Base-by-base conservation (phyloP, 2,797 vertebrate genomes). In the Chelon auratus region DNA sequence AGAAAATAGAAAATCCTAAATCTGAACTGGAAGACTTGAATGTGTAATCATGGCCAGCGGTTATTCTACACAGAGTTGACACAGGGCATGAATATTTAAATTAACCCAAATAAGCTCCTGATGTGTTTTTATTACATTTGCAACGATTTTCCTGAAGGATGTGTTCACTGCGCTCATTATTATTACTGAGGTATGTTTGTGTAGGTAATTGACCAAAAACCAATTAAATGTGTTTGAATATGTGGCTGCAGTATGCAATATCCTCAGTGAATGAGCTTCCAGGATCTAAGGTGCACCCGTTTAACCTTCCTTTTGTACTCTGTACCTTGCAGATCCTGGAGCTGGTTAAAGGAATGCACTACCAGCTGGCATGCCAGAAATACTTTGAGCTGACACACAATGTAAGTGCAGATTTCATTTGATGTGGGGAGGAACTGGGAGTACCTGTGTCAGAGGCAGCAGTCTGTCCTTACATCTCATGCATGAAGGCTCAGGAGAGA, bases 341-440 rank as follows among this genome's bases (percentile, higher is more conserved):
- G 68, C 92, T 99, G 89, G 96, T 99, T 76, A 99, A 98, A 93
- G 97, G 97, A 65, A 97, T 97, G 95, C 98, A 99, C 93, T 99
- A 94, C 90, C 98, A 99, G 81, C 93, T 99, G 90, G 98, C 98
- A 50, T 99, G 98, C 92, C 98, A 99, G 92, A 99, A 99, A 89
- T 99, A 97, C 94, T 99, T 98, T 59, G 97, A 99, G 91, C 86
- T 98, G 91, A 97, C 95, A 0, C 98, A 99, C 89, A 95, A 95
- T 79, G 98, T 99, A 95, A 99, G 97, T 94, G 87, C 39, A 73
- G 72, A 18, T 79, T 91, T 79, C 5, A 72, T 89, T 84, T 89
- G 79, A 83, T 45, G 77, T 58, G 5, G 33, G 6, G 45, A 75
- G 7, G 83, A 83, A 73, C 72, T 56, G n/a, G 54, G 68, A 70